Evolutionary conservation across 2,888 invertebrate genomes (phyloP), one percentile per base, ranked within the genome.

Genomic region (Drosophila emarginata): DNA sequence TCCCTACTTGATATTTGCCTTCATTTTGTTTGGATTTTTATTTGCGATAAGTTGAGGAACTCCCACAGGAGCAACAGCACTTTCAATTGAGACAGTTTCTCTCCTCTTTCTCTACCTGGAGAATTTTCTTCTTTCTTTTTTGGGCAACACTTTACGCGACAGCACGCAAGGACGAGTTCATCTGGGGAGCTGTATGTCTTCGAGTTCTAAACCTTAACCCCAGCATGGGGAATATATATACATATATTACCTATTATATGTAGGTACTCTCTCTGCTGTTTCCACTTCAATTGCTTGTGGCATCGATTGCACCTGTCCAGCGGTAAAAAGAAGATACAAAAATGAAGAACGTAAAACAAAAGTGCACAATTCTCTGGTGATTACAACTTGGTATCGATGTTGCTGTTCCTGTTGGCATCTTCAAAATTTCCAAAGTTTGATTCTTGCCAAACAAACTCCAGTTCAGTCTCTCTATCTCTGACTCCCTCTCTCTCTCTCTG

Each of bases 371-470:
- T 74, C 84, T 77, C 85, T 61, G 70, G 77, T 74, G 84, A 79
- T 70, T 86, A 72, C 64, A 85, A 85, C 58, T 85, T 82, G 74
- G 67, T 61, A 68, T 74, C 74, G 79, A 76, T 79, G 86, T 81
- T 74, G 76, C 81, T 83, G 74, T 61, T 65, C 18, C 52, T 64
- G 64, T 58, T 37, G 57, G 68, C 56, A 39, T 58, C 57, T 58
- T 58, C 50, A 60, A n/a, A 59, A 50, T 37, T 68, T 60, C 32
- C 40, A 53, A 64, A 60, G 64, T 57, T 65, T 62, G 64, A 62
- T 60, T 70, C 63, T 60, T 51, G 60, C 21, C 51, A 51, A 60
- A 60, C 32, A 39, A 36, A 62, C 23, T 54, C 50, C 21, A 18
- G 11, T 21, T 21, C 5, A 0, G 11, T 9, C 4, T 2, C 21